These are phyloP conservation scores for Choristoneura rosaceana DNA, from an alignment of 2,888 invertebrate genomes.

Conservation along the genomic window DNA sequence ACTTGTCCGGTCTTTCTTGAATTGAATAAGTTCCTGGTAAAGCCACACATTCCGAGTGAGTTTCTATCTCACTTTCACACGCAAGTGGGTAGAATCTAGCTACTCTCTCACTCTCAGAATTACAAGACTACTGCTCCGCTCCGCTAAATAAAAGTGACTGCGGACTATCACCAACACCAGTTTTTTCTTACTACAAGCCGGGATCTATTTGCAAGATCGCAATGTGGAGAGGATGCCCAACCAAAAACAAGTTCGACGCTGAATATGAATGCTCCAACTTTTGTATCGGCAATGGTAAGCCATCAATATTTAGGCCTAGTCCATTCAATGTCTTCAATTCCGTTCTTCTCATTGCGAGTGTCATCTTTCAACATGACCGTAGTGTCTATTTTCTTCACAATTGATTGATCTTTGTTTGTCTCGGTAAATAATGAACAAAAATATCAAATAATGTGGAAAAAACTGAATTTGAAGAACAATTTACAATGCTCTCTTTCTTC, in stretches of 20 bases:
- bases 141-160: constrained; percentile 23
- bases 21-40: too few relatives aligned
- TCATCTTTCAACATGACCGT: too few relatives aligned
- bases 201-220: constrained; percentile 5
- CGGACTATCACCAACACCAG: neutral
- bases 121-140: constrained; percentile 10
- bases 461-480: neutral
- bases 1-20: too few relatives aligned
- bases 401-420: too few relatives aligned
- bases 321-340: too few relatives aligned
- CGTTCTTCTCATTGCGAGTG: too few relatives aligned
- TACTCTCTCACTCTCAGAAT: neutral
- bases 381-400: too few relatives aligned
- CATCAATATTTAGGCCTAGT: neutral
- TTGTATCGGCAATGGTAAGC: constrained; percentile 2
- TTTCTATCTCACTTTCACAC: neutral
- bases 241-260: constrained; percentile 17
- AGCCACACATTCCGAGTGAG: neutral
- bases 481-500: too few relatives aligned
- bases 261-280: neutral
- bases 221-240: constrained; percentile 28
- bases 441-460: neutral
- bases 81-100: neutral
- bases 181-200: constrained; percentile 17
- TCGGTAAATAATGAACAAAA: neutral